phyloP scores from a whole-genome alignment of 2,113 vertebrate species.

The Cisticola juncidis region DNA sequence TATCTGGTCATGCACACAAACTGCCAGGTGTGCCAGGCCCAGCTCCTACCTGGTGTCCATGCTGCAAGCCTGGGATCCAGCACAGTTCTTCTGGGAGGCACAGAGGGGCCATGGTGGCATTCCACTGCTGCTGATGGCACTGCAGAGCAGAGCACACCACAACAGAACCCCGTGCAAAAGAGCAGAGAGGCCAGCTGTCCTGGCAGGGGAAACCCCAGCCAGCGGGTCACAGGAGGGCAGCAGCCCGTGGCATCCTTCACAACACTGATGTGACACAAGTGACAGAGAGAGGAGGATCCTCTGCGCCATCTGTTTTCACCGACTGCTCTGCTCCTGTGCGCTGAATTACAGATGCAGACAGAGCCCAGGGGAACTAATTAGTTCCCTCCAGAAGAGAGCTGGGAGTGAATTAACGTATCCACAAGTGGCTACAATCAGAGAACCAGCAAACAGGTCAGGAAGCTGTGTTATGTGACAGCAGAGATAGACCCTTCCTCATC shows the following conservation, averaged over 20 bases:
- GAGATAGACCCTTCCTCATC: fast-evolving
- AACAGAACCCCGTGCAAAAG: fast-evolving
- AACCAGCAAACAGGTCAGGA: background rate
- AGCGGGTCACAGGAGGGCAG: background rate
- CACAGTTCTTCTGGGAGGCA: fast-evolving
- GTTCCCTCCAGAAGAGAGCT: background rate
- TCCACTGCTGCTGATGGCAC: background rate
- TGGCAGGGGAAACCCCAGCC: background rate
- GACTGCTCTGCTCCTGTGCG: background rate
- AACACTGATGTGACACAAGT: background rate
- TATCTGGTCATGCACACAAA: background rate
- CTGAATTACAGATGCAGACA: background rate
- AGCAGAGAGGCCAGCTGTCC: background rate
- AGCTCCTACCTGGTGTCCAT: background rate
- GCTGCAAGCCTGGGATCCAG: background rate
- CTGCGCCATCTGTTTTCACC: background rate
- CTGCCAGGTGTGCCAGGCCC: background rate
- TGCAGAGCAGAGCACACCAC: background rate
- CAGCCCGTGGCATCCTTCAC: background rate
- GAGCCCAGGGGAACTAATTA: background rate
- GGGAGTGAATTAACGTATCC: background rate
- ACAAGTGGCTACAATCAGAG: background rate
- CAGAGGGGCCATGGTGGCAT: background rate
- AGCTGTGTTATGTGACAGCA: background rate
- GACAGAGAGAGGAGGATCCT: background rate